Percentiles rank a stretch among this genome's conserved stretches.
These are phyloP conservation scores for Trachymyrmex septentrionalis DNA, from an alignment of 1,140 invertebrate genomes.

Conservation along the genomic window DNA sequence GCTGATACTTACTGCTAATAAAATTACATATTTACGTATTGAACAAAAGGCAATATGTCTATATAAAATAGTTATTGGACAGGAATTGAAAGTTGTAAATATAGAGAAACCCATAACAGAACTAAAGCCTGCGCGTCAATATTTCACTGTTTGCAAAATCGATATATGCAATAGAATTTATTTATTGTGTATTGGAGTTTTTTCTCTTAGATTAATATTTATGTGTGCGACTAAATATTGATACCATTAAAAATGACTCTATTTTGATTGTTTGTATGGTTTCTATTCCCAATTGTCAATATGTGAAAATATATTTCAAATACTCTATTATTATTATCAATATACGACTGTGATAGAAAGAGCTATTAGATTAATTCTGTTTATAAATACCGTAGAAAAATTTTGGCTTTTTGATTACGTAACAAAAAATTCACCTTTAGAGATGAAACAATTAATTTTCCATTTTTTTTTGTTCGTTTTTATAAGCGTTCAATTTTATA, in stretches of 20 bases:
- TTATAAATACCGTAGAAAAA: background rate
- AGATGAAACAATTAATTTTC: slow-evolving; percentile 24
- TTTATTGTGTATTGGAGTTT: background rate
- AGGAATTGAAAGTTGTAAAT: slow-evolving; percentile 11
- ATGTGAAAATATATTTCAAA: background rate
- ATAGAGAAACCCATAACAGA: background rate
- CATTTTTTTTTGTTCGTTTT: slow-evolving; percentile 35
- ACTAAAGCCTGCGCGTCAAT: background rate
- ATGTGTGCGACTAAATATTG: slow-evolving; percentile 13
- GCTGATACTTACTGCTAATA: background rate
- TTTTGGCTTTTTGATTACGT: background rate
- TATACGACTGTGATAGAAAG: background rate
- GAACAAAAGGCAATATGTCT: background rate
- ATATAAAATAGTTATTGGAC: slow-evolving; percentile 5
- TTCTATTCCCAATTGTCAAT: background rate
- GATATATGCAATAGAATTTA: slow-evolving; percentile 34
- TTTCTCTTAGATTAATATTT: slow-evolving; percentile 20
- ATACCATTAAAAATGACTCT: background rate
- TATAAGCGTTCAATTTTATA: slow-evolving; percentile 43
- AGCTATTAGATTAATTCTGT: background rate
- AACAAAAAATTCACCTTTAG: slow-evolving; percentile 23
- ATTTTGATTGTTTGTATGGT: background rate
- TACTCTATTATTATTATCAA: background rate
- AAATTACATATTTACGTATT: background rate
- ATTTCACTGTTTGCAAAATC: slow-evolving; percentile 4